Base-by-base conservation (phyloP, 2,888 invertebrate genomes). In the Rhamphomyia laevipes region DNA sequence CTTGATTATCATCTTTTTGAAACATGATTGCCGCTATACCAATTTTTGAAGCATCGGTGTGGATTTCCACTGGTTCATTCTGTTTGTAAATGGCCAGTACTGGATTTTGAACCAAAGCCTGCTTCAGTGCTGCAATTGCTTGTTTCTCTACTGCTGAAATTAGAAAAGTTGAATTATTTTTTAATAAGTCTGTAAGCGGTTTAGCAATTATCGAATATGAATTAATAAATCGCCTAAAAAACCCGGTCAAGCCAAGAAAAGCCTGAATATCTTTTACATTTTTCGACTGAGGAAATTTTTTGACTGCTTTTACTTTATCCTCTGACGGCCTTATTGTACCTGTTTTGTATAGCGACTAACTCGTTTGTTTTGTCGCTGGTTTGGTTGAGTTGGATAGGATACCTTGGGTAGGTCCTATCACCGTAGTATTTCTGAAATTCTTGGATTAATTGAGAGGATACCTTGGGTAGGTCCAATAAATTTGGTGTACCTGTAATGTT, bases 181-280 rank as follows among this genome's bases (percentile, higher is more conserved):
- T 48, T 5, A 54, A 27, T 2, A 54, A 18, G 11, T 51, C 49
- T 9, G 51, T 53, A 30, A 54, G 38, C 1, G 51, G 53, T 1
- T 42, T 16, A 23, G 51, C 51, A 15, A 55, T 49, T 9, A 47
- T 38, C 23, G 51, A 49, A 21, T 53, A 53, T 3, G 47, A 41
- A 37, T 38, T 33, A 30, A 53, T 46, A 42, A 55, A 52, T 23
- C 48, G 47, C 38, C 51, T 27, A 31, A 55, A 53, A 30, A 44
- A 53, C 30, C n/a, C n/a, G n/a, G n/a, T n/a, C n/a, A n/a, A n/a
- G n/a, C n/a, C n/a, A n/a, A n/a, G n/a, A 33, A 54, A 54, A 11
- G 51, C 27, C 15, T 51, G 47, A 2, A 51, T 37, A 2, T 21
- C 49, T 51, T 38, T 53, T n/a, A 51, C 11, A 37, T n/a, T n/a